Base-by-base conservation (phyloP, 1,140 invertebrate genomes). In the Agraylea sexmaculata region DNA sequence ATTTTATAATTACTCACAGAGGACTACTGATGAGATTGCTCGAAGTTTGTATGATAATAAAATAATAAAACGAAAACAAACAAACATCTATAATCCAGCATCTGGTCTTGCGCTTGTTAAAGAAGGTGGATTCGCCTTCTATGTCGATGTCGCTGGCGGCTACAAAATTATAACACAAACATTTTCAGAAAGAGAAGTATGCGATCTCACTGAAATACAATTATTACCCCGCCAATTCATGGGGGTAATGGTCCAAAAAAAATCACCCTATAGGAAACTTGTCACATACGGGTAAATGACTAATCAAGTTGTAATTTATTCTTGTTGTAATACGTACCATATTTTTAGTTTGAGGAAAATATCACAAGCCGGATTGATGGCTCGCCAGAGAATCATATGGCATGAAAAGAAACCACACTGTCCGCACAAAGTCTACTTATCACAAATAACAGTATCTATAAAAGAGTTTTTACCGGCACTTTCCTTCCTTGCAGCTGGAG, bases 211-310 rank as follows among this genome's bases (percentile, higher is more conserved):
- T 0, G 73, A 76, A 52, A 69, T 78, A 18, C 57, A 64, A 35
- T 53, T 78, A 45, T 69, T 72, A 50, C 66, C 66, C 0, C 62
- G 67, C 0, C 66, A 71, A 37, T 64, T 66, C 29, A 68, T 71
- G 39, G 62, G 65, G 1, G 59, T 57, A 16, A 63, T 66, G n/a
- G 59, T 73, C 15, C 64, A 64, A 33, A 76, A 74, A 50, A 56
- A 62, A 30, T 77, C 75, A 15, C 74, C 73, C 0, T 74, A 75
- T 54, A 69, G 66, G n/a, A 73, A 78, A 54, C 62, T 75, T 36
- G 55, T 78, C 5, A 67, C 69, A 41, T 70, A 71, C 44, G 74
- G 74, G 75, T 77, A 56, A 58, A 55, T 30, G 30, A 32, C 39
- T 29, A 12, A 3, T 12, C 15, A 15, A 7, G n/a, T 7, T 12